Evolutionary conservation across 2,113 vertebrate species (phyloP).

Genomic region (Dendropsophus ebraccatus): DNA sequence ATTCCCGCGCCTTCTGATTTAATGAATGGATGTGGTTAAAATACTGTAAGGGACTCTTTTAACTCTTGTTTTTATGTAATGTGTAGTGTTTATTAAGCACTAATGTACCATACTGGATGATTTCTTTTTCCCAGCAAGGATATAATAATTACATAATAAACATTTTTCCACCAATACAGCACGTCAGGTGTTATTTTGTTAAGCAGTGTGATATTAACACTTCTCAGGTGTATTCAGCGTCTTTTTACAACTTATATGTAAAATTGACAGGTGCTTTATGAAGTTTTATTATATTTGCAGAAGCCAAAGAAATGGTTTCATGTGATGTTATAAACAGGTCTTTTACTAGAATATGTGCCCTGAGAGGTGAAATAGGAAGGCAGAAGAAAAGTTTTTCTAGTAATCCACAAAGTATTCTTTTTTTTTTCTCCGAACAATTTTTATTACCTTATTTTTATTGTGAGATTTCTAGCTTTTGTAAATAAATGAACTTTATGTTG

Average conservation of each 20-base stretch:
- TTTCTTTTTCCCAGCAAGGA: slow-evolving; percentile 54
- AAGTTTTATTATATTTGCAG: slow-evolving; percentile 18
- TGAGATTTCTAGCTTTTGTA: neutral
- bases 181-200: slow-evolving; percentile 52
- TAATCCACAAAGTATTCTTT: neutral
- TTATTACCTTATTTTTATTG: neutral
- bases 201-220: slow-evolving; percentile 29
- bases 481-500: neutral
- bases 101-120: slow-evolving; percentile 6
- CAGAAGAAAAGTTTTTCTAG: slow-evolving; percentile 34
- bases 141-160: slow-evolving; percentile 46
- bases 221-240: slow-evolving; percentile 30
- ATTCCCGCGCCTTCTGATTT: slow-evolving; percentile 19
- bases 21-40: slow-evolving; percentile 31
- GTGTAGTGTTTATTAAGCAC: slow-evolving; percentile 46
- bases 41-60: slow-evolving; percentile 40
- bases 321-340: slow-evolving; percentile 40
- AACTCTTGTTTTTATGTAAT: slow-evolving; percentile 39
- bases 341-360: slow-evolving; percentile 47
- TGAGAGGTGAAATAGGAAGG: neutral
- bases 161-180: slow-evolving; percentile 28
- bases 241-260: slow-evolving; percentile 29
- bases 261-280: slow-evolving; percentile 55
- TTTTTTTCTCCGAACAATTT: neutral
- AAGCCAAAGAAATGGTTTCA: slow-evolving; percentile 47